Evolutionary conservation across 2,113 vertebrate genomes (phyloP).

Genomic region (Brevimyrus niger): DNA sequence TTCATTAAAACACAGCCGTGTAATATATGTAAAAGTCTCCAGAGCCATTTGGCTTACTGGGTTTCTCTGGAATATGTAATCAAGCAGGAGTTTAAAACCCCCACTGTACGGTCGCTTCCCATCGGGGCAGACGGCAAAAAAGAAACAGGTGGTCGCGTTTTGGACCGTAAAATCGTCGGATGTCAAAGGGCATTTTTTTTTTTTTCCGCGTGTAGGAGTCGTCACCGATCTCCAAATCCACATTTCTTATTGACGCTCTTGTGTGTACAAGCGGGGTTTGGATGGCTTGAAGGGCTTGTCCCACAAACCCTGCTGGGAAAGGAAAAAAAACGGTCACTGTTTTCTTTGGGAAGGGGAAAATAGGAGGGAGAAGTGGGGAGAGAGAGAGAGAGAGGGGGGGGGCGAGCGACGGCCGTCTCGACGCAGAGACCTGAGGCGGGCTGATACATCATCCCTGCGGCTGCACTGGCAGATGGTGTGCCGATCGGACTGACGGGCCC

Average conservation of each 20-base stretch:
- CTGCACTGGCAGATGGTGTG: not conserved
- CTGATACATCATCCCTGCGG: not conserved
- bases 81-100: not conserved
- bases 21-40: slow-evolving; percentile 9
- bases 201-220: not conserved
- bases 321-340: not conserved
- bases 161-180: not conserved
- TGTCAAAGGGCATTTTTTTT: not conserved
- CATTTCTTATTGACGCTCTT: not conserved
- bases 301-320: not conserved
- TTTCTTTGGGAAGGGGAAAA: not conserved
- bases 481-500: not conserved
- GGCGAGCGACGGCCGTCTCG: not conserved
- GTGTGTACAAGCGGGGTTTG: not conserved
- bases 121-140: slow-evolving; percentile 24
- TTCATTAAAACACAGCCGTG: slow-evolving; percentile 8
- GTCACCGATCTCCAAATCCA: not conserved
- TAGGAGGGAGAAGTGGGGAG: not conserved
- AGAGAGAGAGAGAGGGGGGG: not conserved
- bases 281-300: not conserved
- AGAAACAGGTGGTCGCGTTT: slow-evolving; percentile 19
- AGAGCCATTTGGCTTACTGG: not conserved
- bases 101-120: not conserved
- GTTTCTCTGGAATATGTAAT: not conserved
- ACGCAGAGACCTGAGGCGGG: not conserved